Evolutionary conservation across 1,140 invertebrate genomes (phyloP), one percentile per base, ranked within the genome.

Genomic region (Armadillidium nasatum): DNA sequence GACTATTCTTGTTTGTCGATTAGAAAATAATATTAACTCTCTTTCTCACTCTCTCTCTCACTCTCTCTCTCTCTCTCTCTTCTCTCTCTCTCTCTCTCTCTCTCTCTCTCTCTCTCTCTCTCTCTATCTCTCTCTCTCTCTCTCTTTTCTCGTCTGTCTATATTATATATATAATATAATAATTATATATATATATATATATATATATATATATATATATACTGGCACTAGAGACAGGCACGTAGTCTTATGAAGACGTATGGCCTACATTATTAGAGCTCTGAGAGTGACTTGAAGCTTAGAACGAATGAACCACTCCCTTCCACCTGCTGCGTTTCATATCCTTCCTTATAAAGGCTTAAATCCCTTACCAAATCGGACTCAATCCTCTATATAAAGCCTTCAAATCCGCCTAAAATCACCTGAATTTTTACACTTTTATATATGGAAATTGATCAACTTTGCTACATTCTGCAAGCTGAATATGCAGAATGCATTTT

Each of bases 161-260:
- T 50, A 50, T 50, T 10, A 50, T 50, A 50, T 50, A 50, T 50
- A 10, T 10, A 10, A 50, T 50, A 50, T 50, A 50, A 50, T 50
- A 50, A 10, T 10, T 50, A 50, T 50, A 50, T 50, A 50, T 50
- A 50, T 50, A 50, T 50, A 50, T 50, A 50, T 50, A 50, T 50
- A 50, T 50, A 50, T 50, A 50, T 50, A 50, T 50, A 50, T 50
- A 50, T 50, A 50, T 50, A 50, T 50, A 50, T 10, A 50, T 10
- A 50, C 15, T 50, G 15, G 9, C 15, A 10, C 46, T 10, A 9
- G 46, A 50, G 15, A 50, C 9, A 10, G 46, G 15, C 46, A 50
- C 46, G 46, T 50, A 50, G 46, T 50, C 46, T 50, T 15, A 50
- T 50, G 46, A 50, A 50, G 46, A 50, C 46, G 46, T 50, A 50